phyloP scores from a whole-genome alignment of 2,797 vertebrate genomes.

The Enteromius paludinosus region DNA sequence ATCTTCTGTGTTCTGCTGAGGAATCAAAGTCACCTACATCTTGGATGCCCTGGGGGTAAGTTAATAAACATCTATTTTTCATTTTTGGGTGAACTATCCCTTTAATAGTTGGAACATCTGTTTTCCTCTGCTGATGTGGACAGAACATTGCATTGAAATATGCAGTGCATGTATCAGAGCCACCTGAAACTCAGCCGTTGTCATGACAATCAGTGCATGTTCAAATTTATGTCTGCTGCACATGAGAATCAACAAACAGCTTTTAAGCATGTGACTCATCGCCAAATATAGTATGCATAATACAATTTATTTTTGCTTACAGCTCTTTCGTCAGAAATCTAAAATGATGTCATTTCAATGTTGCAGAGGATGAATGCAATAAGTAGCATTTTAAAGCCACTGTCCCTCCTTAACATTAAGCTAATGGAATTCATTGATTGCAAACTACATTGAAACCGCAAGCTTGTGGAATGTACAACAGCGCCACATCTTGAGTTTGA shows the following conservation, averaged over 20 bases:
- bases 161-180: slow-evolving; percentile 5
- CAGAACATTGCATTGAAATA: neutral
- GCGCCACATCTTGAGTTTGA: neutral
- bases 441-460: neutral
- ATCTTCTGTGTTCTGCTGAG: no score
- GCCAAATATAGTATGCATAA: neutral
- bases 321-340: neutral
- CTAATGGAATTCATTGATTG: slow-evolving; percentile 13
- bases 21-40: no score
- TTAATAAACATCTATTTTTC: no score
- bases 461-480: neutral
- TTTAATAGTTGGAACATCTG: slow-evolving; percentile 20
- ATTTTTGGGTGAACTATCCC: no score
- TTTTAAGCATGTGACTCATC: slow-evolving; percentile 2
- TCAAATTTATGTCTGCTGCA: neutral
- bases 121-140: slow-evolving; percentile 6
- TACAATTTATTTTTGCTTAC: neutral
- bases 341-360: slow-evolving; percentile 7
- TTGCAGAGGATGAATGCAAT: slow-evolving; percentile 1
- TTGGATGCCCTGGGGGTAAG: no score
- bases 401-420: neutral
- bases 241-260: slow-evolving; percentile 11
- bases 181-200: slow-evolving; percentile 23
- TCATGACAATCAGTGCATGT: slow-evolving; percentile 4
- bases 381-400: neutral